Conservation (phyloP, 2,797 vertebrate species). For the Sebastes reedi region DNA sequence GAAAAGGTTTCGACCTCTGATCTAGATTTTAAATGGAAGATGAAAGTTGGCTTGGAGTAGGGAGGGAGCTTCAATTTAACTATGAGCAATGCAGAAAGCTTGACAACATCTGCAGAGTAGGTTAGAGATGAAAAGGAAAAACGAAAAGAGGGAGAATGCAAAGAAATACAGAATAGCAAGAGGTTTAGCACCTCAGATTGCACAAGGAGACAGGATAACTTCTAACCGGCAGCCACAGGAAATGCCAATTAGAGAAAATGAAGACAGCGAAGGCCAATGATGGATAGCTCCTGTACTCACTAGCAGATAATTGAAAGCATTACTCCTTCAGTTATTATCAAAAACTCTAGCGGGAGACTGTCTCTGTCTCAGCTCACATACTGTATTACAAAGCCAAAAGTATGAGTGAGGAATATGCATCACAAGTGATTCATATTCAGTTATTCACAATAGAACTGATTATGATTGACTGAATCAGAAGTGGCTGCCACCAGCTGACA, state of each 20-base stretch:
- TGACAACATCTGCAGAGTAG: background rate
- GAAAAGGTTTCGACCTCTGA: background rate
- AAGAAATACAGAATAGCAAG: background rate
- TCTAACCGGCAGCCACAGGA: conserved; percentile 5
- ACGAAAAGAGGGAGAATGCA: background rate
- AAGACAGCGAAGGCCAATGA: conserved; percentile 35
- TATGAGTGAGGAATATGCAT: conserved; percentile 27
- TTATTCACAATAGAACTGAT: conserved; percentile 53
- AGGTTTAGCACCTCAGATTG: background rate
- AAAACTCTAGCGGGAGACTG: background rate
- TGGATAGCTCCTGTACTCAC: conserved; percentile 31
- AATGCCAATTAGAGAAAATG: conserved; percentile 46
- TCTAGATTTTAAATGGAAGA: background rate
- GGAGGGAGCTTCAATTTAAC: background rate
- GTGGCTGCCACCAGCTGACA: conserved; percentile 34
- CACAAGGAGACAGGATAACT: background rate
- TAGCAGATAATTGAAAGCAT: conserved; percentile 42
- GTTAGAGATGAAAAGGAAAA: background rate
- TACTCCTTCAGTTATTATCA: conserved; percentile 20
- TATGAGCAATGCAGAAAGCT: background rate
- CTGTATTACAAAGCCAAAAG: conserved; percentile 15
- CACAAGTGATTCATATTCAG: conserved; percentile 40
- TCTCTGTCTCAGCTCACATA: conserved; percentile 14
- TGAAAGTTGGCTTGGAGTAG: background rate
- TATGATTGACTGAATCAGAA: conserved; percentile 32